phyloP scores from a whole-genome alignment of 2,113 vertebrate genomes.

The Psettodes erumei region DNA sequence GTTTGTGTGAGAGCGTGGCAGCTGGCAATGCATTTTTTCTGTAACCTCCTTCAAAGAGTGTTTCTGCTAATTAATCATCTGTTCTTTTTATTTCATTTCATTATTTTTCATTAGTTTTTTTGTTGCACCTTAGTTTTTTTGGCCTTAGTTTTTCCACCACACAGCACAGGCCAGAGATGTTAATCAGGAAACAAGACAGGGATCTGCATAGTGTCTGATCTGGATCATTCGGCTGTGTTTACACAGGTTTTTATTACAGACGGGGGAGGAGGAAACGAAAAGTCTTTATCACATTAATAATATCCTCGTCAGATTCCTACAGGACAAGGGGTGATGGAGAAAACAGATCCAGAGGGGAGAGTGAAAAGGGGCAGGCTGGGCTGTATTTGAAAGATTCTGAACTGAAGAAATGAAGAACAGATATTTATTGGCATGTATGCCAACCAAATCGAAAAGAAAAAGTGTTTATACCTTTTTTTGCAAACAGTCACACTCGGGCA shows the following conservation, averaged over 20 bases:
- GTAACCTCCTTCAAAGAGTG: slow-evolving; percentile 24
- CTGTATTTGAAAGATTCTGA: slow-evolving; percentile 21
- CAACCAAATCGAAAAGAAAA: too few species aligned
- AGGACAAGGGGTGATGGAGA: slow-evolving; percentile 55
- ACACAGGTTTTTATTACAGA: slow-evolving; percentile 65
- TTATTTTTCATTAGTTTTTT: too few species aligned
- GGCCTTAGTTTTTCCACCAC: slow-evolving; percentile 46
- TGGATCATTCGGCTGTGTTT: slow-evolving; percentile 66
- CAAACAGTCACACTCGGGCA: too few species aligned
- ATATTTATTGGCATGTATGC: not conserved
- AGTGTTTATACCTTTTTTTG: too few species aligned
- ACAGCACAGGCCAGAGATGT: slow-evolving; percentile 62
- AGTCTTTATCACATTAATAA: slow-evolving; percentile 76
- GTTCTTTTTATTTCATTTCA: too few species aligned
- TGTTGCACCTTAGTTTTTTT: too few species aligned
- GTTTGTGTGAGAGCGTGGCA: slow-evolving; percentile 24
- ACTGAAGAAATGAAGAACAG: slow-evolving; percentile 7
- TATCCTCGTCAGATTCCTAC: slow-evolving; percentile 54
- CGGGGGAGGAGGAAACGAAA: slow-evolving; percentile 60
- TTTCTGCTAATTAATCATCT: slow-evolving; percentile 49
- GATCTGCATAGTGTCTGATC: slow-evolving; percentile 70
- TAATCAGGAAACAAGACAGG: slow-evolving; percentile 69
- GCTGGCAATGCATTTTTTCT: slow-evolving; percentile 33
- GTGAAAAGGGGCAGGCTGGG: not conserved
- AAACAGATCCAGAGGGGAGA: slow-evolving; percentile 63